A percentile compares a stretch with the other conserved stretches of the same genome.
These are phyloP conservation scores for Falco berigora DNA, from an alignment of 2,797 vertebrate species.

Conservation along the genomic window DNA sequence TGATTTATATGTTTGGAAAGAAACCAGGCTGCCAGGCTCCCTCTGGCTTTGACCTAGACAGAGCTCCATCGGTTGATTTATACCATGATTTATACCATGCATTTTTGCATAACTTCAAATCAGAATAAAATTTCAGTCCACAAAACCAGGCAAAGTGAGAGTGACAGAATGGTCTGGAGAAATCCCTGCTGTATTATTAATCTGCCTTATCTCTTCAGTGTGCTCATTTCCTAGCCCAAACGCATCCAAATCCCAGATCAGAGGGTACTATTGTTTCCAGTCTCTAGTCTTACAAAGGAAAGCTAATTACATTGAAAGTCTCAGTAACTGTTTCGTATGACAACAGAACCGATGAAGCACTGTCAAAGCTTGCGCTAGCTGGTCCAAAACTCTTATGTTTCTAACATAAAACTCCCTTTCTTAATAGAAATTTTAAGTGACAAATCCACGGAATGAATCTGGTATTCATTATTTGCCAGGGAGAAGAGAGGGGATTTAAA, in stretches of 20 bases:
- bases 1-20: constrained; percentile 53
- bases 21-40: constrained; percentile 33
- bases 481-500: constrained; percentile 57
- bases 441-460: constrained; percentile 52
- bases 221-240: constrained; percentile 7
- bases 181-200: constrained; percentile 2
- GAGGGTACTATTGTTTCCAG: not conserved
- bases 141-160: not conserved
- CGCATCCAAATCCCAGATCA: constrained; percentile 18
- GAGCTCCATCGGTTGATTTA: not conserved
- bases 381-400: not conserved
- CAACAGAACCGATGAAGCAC: not conserved
- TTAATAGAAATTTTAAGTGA: constrained; percentile 73
- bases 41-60: constrained; percentile 43
- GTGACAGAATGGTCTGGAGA: not conserved
- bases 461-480: constrained; percentile 64
- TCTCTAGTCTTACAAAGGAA: not conserved
- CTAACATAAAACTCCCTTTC: not conserved
- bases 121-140: not conserved
- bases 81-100: not conserved
- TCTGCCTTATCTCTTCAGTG: not conserved
- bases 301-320: not conserved
- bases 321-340: not conserved
- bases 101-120: not conserved
- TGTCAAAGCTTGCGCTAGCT: not conserved